A percentile compares a stretch with the other conserved stretches of the same genome.
Evolutionary conservation across 92 coral and sea anemone genomes (phyloP).

Genomic region (Actinernus sp.): DNA sequence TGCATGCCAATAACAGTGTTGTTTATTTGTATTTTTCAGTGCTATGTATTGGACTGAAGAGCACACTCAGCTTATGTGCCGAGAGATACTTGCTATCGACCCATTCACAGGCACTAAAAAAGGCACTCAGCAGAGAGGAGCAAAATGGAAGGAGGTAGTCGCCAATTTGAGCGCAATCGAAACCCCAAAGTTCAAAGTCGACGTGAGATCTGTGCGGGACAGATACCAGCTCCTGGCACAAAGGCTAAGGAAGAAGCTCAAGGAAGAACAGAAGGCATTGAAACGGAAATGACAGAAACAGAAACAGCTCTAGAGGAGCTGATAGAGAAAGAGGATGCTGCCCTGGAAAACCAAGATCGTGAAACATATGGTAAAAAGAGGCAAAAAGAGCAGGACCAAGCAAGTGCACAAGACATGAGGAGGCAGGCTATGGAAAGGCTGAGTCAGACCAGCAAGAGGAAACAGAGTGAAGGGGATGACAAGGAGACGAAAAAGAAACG

Average conservation of each 20-base stretch:
- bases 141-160: slow-evolving; percentile 48
- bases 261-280: slow-evolving; percentile 37
- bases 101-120: slow-evolving; percentile 67
- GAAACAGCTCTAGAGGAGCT: slow-evolving; percentile 42
- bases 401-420: slow-evolving; percentile 26
- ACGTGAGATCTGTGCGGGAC: slow-evolving; percentile 52
- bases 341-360: slow-evolving; percentile 19
- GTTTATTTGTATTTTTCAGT: no score
- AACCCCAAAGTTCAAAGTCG: slow-evolving; percentile 43
- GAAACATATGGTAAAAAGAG: slow-evolving; percentile 23
- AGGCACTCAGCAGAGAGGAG: slow-evolving; percentile 48
- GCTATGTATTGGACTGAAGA: slow-evolving; percentile 46
- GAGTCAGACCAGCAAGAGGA: no score
- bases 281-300: slow-evolving; percentile 35
- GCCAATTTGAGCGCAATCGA: slow-evolving; percentile 25
- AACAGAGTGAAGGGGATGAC: slow-evolving; percentile 22
- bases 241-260: slow-evolving; percentile 40
- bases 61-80: slow-evolving; percentile 39
- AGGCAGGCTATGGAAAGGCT: slow-evolving; percentile 28
- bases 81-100: slow-evolving; percentile 28
- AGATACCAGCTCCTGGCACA: slow-evolving; percentile 31
- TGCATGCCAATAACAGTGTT: no score
- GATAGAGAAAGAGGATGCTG: slow-evolving; percentile 37
- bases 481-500: slow-evolving; percentile 16
- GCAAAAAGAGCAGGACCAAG: slow-evolving; percentile 2